A percentile compares a stretch with the other conserved stretches of the same genome.
These are phyloP conservation scores for Trichopoda pennipes DNA, from an alignment of 2,888 invertebrate species.

Conservation along the genomic window DNA sequence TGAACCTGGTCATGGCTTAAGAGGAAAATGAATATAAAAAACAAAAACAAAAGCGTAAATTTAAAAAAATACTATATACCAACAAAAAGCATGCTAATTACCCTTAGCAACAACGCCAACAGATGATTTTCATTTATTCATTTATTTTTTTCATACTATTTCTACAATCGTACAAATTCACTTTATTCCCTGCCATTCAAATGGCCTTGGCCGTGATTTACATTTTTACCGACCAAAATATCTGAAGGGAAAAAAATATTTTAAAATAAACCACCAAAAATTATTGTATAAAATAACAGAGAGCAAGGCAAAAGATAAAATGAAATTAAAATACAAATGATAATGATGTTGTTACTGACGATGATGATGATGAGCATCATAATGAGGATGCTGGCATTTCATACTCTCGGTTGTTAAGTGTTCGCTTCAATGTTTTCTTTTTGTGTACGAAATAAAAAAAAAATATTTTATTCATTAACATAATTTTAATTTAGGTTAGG, in stretches of 20 bases:
- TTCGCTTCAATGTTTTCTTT: slow-evolving; percentile 17
- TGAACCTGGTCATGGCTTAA: slow-evolving; percentile 61
- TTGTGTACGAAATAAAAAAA: slow-evolving; percentile 36
- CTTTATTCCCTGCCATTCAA: slow-evolving; percentile 39
- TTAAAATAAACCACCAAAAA: slow-evolving; percentile 65
- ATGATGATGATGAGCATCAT: slow-evolving; percentile 21
- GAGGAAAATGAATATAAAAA: slow-evolving; percentile 12
- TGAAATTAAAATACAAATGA: slow-evolving; percentile 62
- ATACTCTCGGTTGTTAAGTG: slow-evolving; percentile 18
- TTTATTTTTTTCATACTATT: not conserved
- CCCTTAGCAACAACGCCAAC: slow-evolving; percentile 53
- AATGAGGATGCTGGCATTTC: slow-evolving; percentile 28
- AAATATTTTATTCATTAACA: slow-evolving; percentile 75
- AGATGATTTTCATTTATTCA: slow-evolving; percentile 43
- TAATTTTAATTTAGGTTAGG: slow-evolving; percentile 80
- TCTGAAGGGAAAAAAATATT: slow-evolving; percentile 21
- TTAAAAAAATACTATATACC: not conserved
- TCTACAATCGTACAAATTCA: slow-evolving; percentile 23
- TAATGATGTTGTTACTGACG: slow-evolving; percentile 57
- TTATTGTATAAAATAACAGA: slow-evolving; percentile 48
- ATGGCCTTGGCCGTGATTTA: slow-evolving; percentile 69
- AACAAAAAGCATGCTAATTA: slow-evolving; percentile 58
- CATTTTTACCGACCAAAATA: slow-evolving; percentile 52
- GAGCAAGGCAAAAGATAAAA: slow-evolving; percentile 47
- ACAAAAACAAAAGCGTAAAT: slow-evolving; percentile 14